Conservation (phyloP, 2,888 invertebrate species). For the Hermaeophaga mercurialis region DNA sequence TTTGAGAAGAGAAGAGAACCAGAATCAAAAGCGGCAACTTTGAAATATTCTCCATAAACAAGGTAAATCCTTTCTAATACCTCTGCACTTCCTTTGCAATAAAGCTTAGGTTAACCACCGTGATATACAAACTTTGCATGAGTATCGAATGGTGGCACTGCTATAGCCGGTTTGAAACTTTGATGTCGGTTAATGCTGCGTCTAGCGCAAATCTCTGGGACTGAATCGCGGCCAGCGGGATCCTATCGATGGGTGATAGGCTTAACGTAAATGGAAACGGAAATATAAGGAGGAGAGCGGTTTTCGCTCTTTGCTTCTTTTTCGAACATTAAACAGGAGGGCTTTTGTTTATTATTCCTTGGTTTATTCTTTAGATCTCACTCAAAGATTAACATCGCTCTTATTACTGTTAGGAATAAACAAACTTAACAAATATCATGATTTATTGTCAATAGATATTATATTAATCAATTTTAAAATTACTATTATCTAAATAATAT, state of each 20-base stretch:
- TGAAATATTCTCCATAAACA: slow-evolving; percentile 33
- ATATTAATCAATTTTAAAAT: too few species aligned
- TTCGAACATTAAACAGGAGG: background rate
- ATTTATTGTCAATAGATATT: too few species aligned
- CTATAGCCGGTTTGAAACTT: slow-evolving; percentile 32
- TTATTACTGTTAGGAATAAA: too few species aligned
- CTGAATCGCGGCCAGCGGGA: slow-evolving; percentile 9
- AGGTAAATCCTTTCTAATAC: slow-evolving; percentile 48
- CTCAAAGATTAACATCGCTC: too few species aligned
- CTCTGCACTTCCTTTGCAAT: slow-evolving; percentile 50
- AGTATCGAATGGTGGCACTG: slow-evolving; percentile 28
- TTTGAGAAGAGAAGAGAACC: too few species aligned
- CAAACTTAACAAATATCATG: too few species aligned
- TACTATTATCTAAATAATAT: too few species aligned
- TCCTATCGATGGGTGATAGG: slow-evolving; percentile 3
- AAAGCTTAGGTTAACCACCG: slow-evolving; percentile 48
- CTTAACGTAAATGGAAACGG: background rate
- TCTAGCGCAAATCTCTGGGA: slow-evolving; percentile 21
- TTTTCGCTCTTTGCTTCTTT: background rate
- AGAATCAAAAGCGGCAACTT: too few species aligned
- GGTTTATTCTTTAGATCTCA: too few species aligned
- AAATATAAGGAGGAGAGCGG: background rate
- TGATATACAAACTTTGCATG: slow-evolving; percentile 36
- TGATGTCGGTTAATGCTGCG: slow-evolving; percentile 37
- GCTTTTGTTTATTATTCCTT: too few species aligned